Conservation (phyloP, 2,888 invertebrate species). For the Orthonevra nobilis region DNA sequence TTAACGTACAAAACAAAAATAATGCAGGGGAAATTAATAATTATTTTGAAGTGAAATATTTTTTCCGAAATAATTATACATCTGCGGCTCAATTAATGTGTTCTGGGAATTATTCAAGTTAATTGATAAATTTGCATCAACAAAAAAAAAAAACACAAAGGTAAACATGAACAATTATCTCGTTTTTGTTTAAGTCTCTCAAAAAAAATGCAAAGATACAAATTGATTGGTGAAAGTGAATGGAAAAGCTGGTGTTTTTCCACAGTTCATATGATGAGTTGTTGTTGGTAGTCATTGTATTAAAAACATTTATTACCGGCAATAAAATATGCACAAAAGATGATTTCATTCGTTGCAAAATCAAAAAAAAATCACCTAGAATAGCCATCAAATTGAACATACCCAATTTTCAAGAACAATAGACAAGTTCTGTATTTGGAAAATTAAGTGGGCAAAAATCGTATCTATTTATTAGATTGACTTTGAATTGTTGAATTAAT, state of each 20-base stretch:
- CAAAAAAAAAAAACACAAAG: too few relatives aligned
- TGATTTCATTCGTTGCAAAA: conserved; percentile 27
- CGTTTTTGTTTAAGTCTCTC: too few relatives aligned
- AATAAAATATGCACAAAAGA: too few relatives aligned
- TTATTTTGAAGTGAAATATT: conserved; percentile 19
- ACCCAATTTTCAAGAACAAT: conserved; percentile 29
- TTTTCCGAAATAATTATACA: conserved; percentile 25
- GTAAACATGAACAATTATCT: too few relatives aligned
- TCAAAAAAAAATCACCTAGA: background rate
- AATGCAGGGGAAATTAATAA: conserved; percentile 19
- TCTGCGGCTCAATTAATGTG: background rate
- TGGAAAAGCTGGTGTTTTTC: conserved; percentile 8
- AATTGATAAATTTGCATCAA: too few relatives aligned
- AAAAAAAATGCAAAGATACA: too few relatives aligned
- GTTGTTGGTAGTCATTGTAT: too few relatives aligned
- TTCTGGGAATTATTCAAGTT: conserved; percentile 37
- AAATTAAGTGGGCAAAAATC: conserved; percentile 35
- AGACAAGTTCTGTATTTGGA: conserved; percentile 35
- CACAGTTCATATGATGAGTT: background rate
- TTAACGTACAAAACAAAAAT: background rate
- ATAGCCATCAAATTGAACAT: conserved; percentile 24
- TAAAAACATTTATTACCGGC: too few relatives aligned
- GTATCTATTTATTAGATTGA: conserved; percentile 21
- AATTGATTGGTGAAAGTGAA: conserved; percentile 54
- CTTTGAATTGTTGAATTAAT: conserved; percentile 16